Evolutionary conservation across 2,113 vertebrate species (phyloP), one percentile per base, ranked within the genome.

Genomic region (Grallaria varia): DNA sequence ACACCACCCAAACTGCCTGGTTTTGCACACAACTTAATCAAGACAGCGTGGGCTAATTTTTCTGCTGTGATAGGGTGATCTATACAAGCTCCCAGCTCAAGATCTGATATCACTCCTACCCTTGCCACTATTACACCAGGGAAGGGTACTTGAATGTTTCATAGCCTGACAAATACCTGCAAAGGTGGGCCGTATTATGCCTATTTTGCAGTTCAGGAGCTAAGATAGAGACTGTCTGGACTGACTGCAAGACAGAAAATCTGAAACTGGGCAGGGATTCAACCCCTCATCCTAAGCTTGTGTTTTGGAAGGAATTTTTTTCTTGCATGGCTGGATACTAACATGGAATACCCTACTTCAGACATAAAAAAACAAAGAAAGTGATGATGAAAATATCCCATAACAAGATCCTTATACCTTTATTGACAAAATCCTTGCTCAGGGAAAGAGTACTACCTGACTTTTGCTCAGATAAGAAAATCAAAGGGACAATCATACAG

Each of bases 361-460:
- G 31, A n/a, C 7, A 47, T n/a, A 16, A 74, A 74, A 68, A 22
- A 45, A 4, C 0, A 0, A 39, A 3, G 8, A 53, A 76, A 72
- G 52, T 13, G 7, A 20, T 31, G 30, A 52, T 73, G 62, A 89
- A 94, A 89, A 47, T 12, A 64, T n/a, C 28, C 4, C n/a, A 58
- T 50, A 73, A 84, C 16, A 55, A 76, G 6, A 66, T 44, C 19
- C 12, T 64, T 44, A 31, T 31, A 52, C 11, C 4, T 4, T 52
- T 63, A 47, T 44, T 69, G n/a, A 39, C 6, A 76, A 88, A 80
- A 80, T 53, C 27, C 14, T 74, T 71, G 69, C 18, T 87, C 7
- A 9, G 42, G 31, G 20, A 60, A 75, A 50, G 14, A 30, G 8
- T 28, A 21, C 10, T 84, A 77, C 22, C 56, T 71, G 23, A 7